Percentiles rank a stretch among this genome's conserved stretches.
Conservation (phyloP, 2,113 vertebrate genomes). For the Triplophysa rosa region DNA sequence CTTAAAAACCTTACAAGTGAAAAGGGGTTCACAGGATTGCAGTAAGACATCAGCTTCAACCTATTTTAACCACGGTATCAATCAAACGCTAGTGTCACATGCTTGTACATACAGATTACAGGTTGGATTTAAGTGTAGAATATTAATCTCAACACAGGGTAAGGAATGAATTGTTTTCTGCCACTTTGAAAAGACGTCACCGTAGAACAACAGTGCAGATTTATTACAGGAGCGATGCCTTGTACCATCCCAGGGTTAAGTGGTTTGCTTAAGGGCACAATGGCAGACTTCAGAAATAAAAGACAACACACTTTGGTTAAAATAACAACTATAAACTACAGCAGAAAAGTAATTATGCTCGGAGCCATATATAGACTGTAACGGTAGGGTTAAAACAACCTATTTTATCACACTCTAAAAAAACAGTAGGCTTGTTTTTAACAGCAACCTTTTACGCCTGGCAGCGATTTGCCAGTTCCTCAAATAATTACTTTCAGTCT, state of each 20-base stretch:
- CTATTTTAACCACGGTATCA: neutral
- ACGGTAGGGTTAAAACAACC: slow-evolving; percentile 3
- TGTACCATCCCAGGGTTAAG: slow-evolving; percentile 12
- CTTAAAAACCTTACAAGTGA: neutral
- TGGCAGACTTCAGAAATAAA: slow-evolving; percentile 13
- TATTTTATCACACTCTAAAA: slow-evolving; percentile 25
- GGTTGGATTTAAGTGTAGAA: too few relatives aligned
- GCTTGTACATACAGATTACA: too few relatives aligned
- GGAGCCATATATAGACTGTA: neutral
- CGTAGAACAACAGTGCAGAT: neutral
- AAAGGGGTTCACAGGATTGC: neutral
- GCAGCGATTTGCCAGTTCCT: slow-evolving; percentile 19
- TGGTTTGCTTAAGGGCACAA: slow-evolving; percentile 14
- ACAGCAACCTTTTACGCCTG: neutral
- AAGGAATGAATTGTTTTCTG: neutral
- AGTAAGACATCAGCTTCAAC: neutral
- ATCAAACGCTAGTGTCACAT: too few relatives aligned
- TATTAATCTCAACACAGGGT: too few relatives aligned
- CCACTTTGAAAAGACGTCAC: neutral
- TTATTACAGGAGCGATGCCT: slow-evolving; percentile 2
- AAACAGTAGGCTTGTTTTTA: neutral
- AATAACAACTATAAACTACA: slow-evolving; percentile 5
- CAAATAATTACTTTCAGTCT: slow-evolving; percentile 5
- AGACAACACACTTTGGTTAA: neutral
- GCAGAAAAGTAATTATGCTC: slow-evolving; percentile 1